These are phyloP conservation scores for Arvicanthis niloticus DNA, from an alignment of 2,113 vertebrate species.

Conservation along the genomic window DNA sequence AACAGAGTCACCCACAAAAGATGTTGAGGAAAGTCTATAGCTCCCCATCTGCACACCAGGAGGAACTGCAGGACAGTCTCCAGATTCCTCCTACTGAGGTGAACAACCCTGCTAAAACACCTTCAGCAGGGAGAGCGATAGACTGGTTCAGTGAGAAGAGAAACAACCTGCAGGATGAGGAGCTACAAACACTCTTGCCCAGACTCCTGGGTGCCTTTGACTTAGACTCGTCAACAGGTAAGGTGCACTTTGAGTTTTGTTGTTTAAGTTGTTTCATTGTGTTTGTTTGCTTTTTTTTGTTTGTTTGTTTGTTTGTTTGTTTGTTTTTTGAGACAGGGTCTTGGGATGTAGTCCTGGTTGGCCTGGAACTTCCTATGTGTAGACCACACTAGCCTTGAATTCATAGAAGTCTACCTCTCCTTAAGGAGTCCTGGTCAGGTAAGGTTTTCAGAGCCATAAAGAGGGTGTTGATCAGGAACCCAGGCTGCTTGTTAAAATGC, in stretches of 20 bases:
- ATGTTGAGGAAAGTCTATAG: neutral
- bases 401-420: neutral
- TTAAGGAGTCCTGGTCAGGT: conserved; percentile 45
- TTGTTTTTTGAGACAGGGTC: neutral
- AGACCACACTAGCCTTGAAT: neutral
- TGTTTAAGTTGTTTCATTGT: neutral
- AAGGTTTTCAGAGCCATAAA: conserved; percentile 35
- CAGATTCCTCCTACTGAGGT: neutral
- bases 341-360: neutral
- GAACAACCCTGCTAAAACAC: neutral
- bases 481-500: neutral
- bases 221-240: conserved; percentile 82
- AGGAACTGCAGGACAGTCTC: neutral
- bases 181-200: conserved; percentile 86
- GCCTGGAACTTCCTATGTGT: neutral
- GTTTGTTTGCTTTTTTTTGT: no score
- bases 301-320: neutral
- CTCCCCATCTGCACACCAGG: neutral
- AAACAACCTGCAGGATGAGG: conserved; percentile 75
- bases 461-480: neutral
- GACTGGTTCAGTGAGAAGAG: conserved; percentile 13
- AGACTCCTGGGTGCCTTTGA: conserved; percentile 85
- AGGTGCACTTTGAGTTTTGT: neutral
- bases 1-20: conserved; percentile 35
- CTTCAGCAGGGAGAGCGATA: neutral